Evolutionary conservation across 2,113 vertebrate genomes (phyloP), one percentile per base, ranked within the genome.

Genomic region (Corythornis vintsioides): DNA sequence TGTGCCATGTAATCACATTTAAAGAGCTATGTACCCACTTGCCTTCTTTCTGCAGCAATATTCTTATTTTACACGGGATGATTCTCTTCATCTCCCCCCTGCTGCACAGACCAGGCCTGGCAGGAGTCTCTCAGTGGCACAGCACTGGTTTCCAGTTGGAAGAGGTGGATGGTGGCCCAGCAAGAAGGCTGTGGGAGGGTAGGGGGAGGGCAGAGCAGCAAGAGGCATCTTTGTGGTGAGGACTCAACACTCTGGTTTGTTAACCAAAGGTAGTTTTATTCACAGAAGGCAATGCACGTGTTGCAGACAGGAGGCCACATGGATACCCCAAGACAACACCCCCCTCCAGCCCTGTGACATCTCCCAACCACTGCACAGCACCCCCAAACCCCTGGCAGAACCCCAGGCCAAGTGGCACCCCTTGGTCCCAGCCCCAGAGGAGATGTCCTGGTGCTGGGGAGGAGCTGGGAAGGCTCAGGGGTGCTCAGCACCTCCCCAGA

Each of bases 281-380:
- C 55, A 53, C 84, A 78, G 87, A 48, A 94, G 86, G 88, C 84
- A 73, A 82, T 1, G 52, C 86, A 92, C 90, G 5, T 24, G 55
- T 31, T 65, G 76, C 64, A 20, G 86, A 73, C 83, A 77, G 74
- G 79, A 77, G 83, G 78, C 93, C 60, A 7, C 28, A 24, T 1
- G 48, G n/a, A 8, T 60, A 69, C 10, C 17, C 74, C 52, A 13
- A 15, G 9, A 13, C 10, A 90, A 73, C 69, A 70, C 13, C 24
- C 24, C 50, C 12, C 53, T 38, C 38, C 72, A 52, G 83, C 28
- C 63, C 53, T 6, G 69, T 1, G n/a, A 28, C 60, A 21, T 15
- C 52, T 8, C 3, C 38, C 9, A 29, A 9, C 43, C 38, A 29
- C 24, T 2, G 31, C n/a, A 4, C 0, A 7, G 13, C 11, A 65